Percentiles rank a stretch among this genome's conserved stretches.
Conservation (phyloP, 2,888 invertebrate species). For the Agrypnus murinus region DNA sequence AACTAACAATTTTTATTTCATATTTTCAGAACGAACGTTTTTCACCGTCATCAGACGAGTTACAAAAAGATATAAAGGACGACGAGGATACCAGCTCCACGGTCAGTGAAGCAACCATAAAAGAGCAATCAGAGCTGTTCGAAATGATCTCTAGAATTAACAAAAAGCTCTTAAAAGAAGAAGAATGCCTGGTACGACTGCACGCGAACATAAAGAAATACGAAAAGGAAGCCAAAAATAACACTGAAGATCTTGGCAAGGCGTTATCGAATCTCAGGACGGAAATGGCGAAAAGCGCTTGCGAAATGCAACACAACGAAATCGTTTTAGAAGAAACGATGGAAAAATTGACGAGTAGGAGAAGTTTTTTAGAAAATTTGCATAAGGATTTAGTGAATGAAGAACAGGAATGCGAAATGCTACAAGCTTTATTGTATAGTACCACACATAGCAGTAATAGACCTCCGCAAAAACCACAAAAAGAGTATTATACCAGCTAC, state of each 20-base stretch:
- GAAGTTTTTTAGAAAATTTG: slow-evolving; percentile 65
- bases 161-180: slow-evolving; percentile 82
- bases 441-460: slow-evolving; percentile 62
- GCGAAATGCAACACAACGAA: slow-evolving; percentile 71
- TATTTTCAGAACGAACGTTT: slow-evolving; percentile 63
- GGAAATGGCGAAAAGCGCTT: slow-evolving; percentile 69
- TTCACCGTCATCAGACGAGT: slow-evolving; percentile 68
- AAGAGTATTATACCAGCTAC: slow-evolving; percentile 51
- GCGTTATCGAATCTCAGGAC: slow-evolving; percentile 65
- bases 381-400: slow-evolving; percentile 67
- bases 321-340: slow-evolving; percentile 69
- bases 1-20: no score
- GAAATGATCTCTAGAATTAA: slow-evolving; percentile 84
- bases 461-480: slow-evolving; percentile 42
- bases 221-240: slow-evolving; percentile 63
- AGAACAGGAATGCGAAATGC: slow-evolving; percentile 69
- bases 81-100: slow-evolving; percentile 67
- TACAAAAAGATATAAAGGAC: slow-evolving; percentile 66
- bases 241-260: slow-evolving; percentile 64
- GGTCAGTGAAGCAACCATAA: slow-evolving; percentile 74
- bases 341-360: slow-evolving; percentile 65
- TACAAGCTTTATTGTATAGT: slow-evolving; percentile 68
- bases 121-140: slow-evolving; percentile 81
- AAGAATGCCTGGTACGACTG: slow-evolving; percentile 81
- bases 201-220: slow-evolving; percentile 73